Conservation (phyloP, 2,888 invertebrate species). For the Rhorus exstirpatorius region DNA sequence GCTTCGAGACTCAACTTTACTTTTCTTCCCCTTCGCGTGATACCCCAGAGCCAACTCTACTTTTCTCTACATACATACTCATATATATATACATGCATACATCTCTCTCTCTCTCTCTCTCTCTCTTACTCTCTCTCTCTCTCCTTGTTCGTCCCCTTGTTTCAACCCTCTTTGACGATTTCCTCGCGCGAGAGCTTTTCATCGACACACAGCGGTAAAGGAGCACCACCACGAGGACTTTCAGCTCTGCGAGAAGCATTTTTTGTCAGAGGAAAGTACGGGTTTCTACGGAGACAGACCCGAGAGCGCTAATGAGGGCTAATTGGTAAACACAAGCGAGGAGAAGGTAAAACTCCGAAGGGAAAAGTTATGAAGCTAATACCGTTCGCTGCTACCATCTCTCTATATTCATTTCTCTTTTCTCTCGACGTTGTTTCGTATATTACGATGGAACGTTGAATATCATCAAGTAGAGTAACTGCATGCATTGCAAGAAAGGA, state of each 20-base stretch:
- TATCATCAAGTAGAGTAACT: no score
- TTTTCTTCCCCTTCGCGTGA: conserved; percentile 62
- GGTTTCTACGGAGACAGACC: background rate
- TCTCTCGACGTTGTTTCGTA: background rate
- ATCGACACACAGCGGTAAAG: conserved; percentile 50
- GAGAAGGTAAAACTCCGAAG: conserved; percentile 32
- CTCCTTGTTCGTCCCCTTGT: conserved; percentile 41
- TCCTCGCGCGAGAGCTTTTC: conserved; percentile 47
- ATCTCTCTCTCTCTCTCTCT: no score
- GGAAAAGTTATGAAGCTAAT: conserved; percentile 56
- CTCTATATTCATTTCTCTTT: background rate
- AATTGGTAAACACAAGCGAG: conserved; percentile 75
- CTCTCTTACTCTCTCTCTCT: no score
- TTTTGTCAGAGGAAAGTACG: conserved; percentile 65
- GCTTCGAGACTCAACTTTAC: conserved; percentile 59
- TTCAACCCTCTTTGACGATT: conserved; percentile 44
- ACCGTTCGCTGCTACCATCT: conserved; percentile 13
- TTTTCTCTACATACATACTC: background rate
- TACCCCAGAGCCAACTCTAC: conserved; percentile 46
- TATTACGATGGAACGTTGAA: background rate
- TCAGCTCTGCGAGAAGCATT: conserved; percentile 45
- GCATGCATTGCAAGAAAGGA: no score
- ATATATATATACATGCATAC: background rate
- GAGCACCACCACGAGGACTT: conserved; percentile 10
- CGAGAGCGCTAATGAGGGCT: conserved; percentile 73